These are phyloP conservation scores for Drosophila sucinea DNA, from an alignment of 1,140 invertebrate species.

Conservation along the genomic window DNA sequence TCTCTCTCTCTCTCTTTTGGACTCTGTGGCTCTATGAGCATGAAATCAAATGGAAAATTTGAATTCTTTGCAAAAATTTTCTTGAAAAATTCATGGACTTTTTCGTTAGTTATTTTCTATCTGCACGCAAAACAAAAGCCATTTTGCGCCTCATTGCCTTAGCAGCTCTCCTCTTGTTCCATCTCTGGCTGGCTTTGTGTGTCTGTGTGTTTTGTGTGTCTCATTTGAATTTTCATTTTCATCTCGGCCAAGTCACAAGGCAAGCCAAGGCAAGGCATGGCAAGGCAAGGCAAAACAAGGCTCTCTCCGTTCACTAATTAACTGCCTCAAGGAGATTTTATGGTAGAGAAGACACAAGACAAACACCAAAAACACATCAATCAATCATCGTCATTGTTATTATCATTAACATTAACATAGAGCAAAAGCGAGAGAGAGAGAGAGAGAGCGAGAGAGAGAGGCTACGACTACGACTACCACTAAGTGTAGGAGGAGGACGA, in stretches of 20 bases:
- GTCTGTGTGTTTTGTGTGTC: slow-evolving; percentile 9
- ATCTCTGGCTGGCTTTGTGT: neutral
- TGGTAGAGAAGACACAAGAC: slow-evolving; percentile 13
- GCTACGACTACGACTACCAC: too few relatives aligned
- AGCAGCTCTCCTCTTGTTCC: neutral
- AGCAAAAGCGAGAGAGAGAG: neutral
- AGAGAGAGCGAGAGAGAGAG: neutral
- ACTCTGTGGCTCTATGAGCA: neutral
- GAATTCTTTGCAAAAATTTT: slow-evolving; percentile 4
- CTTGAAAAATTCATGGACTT: slow-evolving; percentile 11
- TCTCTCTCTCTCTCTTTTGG: neutral
- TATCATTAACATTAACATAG: slow-evolving; percentile 20
- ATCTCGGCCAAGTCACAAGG: neutral
- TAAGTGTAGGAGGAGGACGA: neutral
- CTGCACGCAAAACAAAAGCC: slow-evolving; percentile 6
- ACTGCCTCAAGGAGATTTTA: slow-evolving; percentile 21
- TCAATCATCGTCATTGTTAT: slow-evolving; percentile 25
- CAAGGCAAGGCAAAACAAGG: neutral
- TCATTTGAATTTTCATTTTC: slow-evolving; percentile 17
- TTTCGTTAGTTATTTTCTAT: slow-evolving; percentile 7
- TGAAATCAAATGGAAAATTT: slow-evolving; percentile 12
- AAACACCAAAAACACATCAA: slow-evolving; percentile 23
- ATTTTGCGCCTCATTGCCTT: slow-evolving; percentile 8
- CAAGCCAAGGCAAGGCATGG: neutral
- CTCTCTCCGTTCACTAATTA: slow-evolving; percentile 16